Conservation (phyloP, 2,113 vertebrate species). For the Hiodon alosoides region DNA sequence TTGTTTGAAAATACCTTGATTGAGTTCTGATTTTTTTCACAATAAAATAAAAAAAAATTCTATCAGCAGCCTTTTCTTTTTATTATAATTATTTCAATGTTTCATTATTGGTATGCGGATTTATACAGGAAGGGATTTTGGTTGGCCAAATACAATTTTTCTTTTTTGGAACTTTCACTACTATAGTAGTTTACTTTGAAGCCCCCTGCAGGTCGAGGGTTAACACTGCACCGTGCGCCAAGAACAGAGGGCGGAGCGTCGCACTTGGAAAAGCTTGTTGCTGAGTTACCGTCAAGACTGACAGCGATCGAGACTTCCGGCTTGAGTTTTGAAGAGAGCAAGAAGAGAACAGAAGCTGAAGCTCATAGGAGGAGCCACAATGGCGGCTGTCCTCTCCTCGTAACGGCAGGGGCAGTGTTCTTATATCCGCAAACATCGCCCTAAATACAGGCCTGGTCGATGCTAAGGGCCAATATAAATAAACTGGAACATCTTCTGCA, state of each 20-base stretch:
- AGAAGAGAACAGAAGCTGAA: slow-evolving; percentile 41
- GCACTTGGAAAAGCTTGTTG: slow-evolving; percentile 49
- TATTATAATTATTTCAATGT: slow-evolving; percentile 12
- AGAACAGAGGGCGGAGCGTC: slow-evolving; percentile 33
- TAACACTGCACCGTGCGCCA: slow-evolving; percentile 23
- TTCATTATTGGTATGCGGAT: slow-evolving; percentile 10
- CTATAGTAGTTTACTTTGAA: slow-evolving; percentile 15
- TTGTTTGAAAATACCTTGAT: slow-evolving; percentile 14
- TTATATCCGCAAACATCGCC: slow-evolving; percentile 77
- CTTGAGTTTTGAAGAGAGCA: slow-evolving; percentile 35
- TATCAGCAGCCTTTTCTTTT: slow-evolving; percentile 29
- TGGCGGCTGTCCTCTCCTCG: slow-evolving; percentile 67
- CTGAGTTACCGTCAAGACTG: slow-evolving; percentile 44
- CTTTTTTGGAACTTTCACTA: slow-evolving; percentile 21
- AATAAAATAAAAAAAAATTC: slow-evolving; percentile 27
- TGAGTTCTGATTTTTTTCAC: slow-evolving; percentile 19
- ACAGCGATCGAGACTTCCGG: slow-evolving; percentile 51
- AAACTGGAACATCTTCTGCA: slow-evolving; percentile 74
- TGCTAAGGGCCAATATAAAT: slow-evolving; percentile 71
- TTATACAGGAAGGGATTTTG: not conserved
- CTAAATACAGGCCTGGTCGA: slow-evolving; percentile 71
- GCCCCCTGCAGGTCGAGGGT: slow-evolving; percentile 19
- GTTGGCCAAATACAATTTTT: slow-evolving; percentile 4
- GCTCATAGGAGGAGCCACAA: slow-evolving; percentile 62
- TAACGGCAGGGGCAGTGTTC: slow-evolving; percentile 62